Base-by-base conservation (phyloP, 2,797 vertebrate species). In the Acanthurus lineatus region DNA sequence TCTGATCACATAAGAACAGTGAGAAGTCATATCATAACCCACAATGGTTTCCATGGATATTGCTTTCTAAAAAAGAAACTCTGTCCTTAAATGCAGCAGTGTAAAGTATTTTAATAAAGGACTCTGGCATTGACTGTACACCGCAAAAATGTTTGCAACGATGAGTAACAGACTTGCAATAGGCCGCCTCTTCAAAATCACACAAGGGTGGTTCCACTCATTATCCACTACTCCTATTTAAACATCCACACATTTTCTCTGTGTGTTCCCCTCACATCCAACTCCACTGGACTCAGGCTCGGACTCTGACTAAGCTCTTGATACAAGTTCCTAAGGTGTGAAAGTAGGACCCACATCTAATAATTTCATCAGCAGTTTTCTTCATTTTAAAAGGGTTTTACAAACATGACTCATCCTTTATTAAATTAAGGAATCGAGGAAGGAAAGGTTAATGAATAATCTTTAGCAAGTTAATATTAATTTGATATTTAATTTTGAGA, bases 11-110 rank as follows among this genome's bases (percentile, higher is more conserved):
- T 73, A 77, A 83, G 61, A 53, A 47, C 22, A 42, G 25, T 35
- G 16, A 63, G 14, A 35, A 51, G 19, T 62, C 49, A 47, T 86
- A 82, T 76, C 44, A 79, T 64, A 32, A 32, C 28, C 28, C 28
- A 32, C 28, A 32, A 10, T 40, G 5, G 85, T 90, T 92, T 85
- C 85, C 81, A 91, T 91, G 88, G 88, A 89, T 90, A 91, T 88
- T 69, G 47, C 77, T 82, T 79, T 77, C 52, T 69, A 67, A 77
- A 88, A 81, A 75, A 62, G 75, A 64, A 79, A 48, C 35, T 68
- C 22, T 70, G 76, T 82, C 73, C 83, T 89, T 82, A 72, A 74
- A 74, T 82, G 76, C 70, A 67, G 78, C 54, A 51, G 20, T 51
- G 73, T 32, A 71, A 69, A 79, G 64, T 38, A 56, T 77, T 82